Evolutionary conservation across 2,888 invertebrate species (phyloP).

Genomic region (Tipula confusa): DNA sequence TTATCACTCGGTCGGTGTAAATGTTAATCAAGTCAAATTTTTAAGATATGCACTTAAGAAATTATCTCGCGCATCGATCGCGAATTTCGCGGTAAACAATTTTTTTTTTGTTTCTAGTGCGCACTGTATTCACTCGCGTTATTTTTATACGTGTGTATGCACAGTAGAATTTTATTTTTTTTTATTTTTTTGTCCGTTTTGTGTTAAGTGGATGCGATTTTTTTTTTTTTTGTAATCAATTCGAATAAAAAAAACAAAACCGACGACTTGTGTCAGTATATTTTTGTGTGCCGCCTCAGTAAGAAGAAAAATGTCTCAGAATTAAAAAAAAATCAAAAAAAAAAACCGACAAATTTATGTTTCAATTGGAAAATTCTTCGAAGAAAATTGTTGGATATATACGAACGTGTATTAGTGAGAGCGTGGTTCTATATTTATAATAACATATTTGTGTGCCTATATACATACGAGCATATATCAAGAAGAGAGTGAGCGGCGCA

Average conservation of each 20-base stretch:
- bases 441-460: neutral
- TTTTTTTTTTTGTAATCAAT: slow-evolving; percentile 20
- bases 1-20: neutral
- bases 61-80: neutral
- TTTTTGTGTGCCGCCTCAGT: slow-evolving; percentile 20
- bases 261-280: neutral
- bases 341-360: neutral
- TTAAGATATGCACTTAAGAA: neutral
- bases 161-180: neutral
- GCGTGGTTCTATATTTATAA: neutral
- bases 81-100: neutral
- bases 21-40: neutral
- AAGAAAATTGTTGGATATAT: neutral
- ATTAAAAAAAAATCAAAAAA: no score
- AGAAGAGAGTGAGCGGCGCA: neutral
- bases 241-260: neutral
- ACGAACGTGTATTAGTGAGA: neutral
- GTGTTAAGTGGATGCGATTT: slow-evolving; percentile 20
- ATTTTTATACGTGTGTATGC: neutral
- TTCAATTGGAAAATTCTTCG: slow-evolving; percentile 25
- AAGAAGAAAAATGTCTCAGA: slow-evolving; percentile 9
- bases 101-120: neutral
- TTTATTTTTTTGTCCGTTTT: slow-evolving; percentile 25
- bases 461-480: neutral
- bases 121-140: neutral